Evolutionary conservation across 2,888 invertebrate species (phyloP), one percentile per base, ranked within the genome.

Genomic region (Nephrotoma flavescens): DNA sequence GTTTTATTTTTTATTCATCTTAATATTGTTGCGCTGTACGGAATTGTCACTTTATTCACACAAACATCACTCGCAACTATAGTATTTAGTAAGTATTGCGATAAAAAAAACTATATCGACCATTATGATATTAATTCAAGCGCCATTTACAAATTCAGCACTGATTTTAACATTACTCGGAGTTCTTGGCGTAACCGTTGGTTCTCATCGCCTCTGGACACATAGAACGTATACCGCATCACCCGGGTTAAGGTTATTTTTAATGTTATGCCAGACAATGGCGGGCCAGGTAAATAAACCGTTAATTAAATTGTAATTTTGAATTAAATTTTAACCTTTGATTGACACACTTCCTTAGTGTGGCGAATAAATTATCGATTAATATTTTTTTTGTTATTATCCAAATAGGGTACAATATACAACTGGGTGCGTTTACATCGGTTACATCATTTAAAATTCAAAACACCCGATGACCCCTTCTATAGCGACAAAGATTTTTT

Each of bases 141-240:
- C 0, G n/a, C 47, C n/a, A 11, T 42, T 19, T 87, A 87, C 87
- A 87, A 87, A 87, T 93, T 85, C 91, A 97, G 97, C 95, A 88
- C 47, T 94, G 0, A 87, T 93, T 0, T 90, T 96, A 87, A 94
- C 94, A 86, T 90, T 94, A 1, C 89, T 95, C 41, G 95, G 95
- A 4, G 93, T 94, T 5, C 90, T 98, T 88, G 98, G 98, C 2
- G 94, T 96, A 42, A 98, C 98, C 0, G 96, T 96, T 1, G 99
- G 99, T 0, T 96, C 97, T 0, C 99, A 99, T 91, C 93, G 99
- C 88, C 92, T 98, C 47, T 99, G 98, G 98, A 95, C 98, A 0
- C 99, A 99, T 91, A 92, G 93, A 86, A 93, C 96, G 0, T 99
- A 97, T 91, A 94, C 94, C 89, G 98, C 98, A 0, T 94, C 92